phyloP scores from a whole-genome alignment of 2,888 invertebrate species.

The Nomada ruficornis region DNA sequence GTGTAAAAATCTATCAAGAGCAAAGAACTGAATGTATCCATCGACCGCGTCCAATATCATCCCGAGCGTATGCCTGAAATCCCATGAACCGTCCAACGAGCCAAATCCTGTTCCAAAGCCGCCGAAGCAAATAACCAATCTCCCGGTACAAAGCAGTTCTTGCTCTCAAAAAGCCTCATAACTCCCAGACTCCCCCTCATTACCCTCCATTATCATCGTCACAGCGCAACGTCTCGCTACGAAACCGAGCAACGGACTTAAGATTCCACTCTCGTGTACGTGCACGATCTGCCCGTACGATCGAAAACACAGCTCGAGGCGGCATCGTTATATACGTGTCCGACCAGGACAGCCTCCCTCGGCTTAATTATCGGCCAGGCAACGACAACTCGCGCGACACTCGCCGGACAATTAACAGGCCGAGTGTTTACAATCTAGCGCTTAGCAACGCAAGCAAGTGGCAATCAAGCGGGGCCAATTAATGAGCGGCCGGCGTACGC shows the following conservation, averaged over 20 bases:
- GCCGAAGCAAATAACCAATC: not conserved
- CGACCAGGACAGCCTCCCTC: constrained; percentile 1
- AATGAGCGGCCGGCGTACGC: constrained; percentile 69
- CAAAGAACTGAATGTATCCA: too few species aligned
- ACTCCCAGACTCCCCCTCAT: constrained; percentile 11
- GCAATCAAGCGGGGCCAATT: constrained; percentile 79
- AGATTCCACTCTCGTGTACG: constrained; percentile 25
- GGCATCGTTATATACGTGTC: constrained; percentile 58
- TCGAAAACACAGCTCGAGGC: constrained; percentile 59
- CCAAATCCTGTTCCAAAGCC: not conserved
- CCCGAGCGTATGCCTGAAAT: too few species aligned
- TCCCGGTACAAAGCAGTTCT: not conserved
- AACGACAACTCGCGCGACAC: constrained; percentile 68
- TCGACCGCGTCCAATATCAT: too few species aligned
- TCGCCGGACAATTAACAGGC: constrained; percentile 75
- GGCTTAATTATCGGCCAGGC: constrained; percentile 68
- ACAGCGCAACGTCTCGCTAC: constrained; percentile 9
- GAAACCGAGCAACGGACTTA: constrained; percentile 23
- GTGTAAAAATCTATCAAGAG: too few species aligned
- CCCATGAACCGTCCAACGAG: not conserved
- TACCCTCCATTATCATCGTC: constrained; percentile 21
- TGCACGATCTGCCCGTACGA: constrained; percentile 46
- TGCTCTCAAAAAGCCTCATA: not conserved
- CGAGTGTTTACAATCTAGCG: constrained; percentile 80
- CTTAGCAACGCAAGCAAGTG: constrained; percentile 72